Evolutionary conservation across 2,888 invertebrate species (phyloP).

Genomic region (Tridacna crocea): DNA sequence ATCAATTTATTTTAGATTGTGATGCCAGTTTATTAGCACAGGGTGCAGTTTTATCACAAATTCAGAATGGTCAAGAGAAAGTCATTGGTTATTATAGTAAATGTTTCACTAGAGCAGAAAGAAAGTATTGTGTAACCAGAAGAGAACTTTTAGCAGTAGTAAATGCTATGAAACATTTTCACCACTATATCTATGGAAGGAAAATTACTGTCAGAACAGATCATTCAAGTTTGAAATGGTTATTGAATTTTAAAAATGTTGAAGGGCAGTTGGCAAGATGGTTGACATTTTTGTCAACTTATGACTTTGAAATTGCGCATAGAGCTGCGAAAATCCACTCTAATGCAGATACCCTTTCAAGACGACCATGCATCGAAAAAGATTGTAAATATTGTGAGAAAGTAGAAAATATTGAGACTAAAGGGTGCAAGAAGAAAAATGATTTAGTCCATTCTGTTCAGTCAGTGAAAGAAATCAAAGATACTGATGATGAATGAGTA

Average conservation of each 20-base stretch:
- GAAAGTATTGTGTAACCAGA: slow-evolving; percentile 23
- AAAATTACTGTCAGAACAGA: slow-evolving; percentile 3
- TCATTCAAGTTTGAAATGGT: slow-evolving; percentile 15
- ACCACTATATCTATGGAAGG: slow-evolving; percentile 22
- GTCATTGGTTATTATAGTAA: slow-evolving; percentile 26
- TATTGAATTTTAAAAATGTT: slow-evolving; percentile 13
- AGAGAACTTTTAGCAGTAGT: slow-evolving; percentile 11
- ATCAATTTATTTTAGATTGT: slow-evolving; percentile 21
- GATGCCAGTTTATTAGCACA: slow-evolving; percentile 15
- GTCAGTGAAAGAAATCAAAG: neutral
- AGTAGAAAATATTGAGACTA: neutral
- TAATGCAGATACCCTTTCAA: slow-evolving; percentile 26
- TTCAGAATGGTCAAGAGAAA: slow-evolving; percentile 32
- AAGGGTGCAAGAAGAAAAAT: neutral
- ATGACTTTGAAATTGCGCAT: slow-evolving; percentile 17
- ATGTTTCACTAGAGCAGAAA: slow-evolving; percentile 16
- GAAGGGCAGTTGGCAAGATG: slow-evolving; percentile 24
- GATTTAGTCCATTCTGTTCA: neutral
- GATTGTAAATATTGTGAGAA: slow-evolving; percentile 18
- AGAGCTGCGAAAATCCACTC: slow-evolving; percentile 10
- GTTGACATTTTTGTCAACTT: slow-evolving; percentile 3
- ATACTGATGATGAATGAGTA: slow-evolving; percentile 17
- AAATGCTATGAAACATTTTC: slow-evolving; percentile 1
- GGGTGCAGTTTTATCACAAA: slow-evolving; percentile 27
- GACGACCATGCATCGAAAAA: slow-evolving; percentile 18